Conservation (phyloP, 2,113 vertebrate species). For the Vimba vimba region DNA sequence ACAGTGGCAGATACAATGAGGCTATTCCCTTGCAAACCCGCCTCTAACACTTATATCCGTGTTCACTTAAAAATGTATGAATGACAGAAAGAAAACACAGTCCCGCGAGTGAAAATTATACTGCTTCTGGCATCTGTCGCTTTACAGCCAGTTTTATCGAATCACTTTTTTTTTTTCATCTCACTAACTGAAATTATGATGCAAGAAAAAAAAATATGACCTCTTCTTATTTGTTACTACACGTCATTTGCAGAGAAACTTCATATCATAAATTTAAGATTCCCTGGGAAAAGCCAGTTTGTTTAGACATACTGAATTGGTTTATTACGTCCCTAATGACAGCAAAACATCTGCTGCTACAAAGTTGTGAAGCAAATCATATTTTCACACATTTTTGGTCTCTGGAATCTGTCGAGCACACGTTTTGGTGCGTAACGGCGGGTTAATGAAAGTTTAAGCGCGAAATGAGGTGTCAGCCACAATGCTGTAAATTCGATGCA, state of each 20-base stretch:
- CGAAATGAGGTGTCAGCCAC: conserved; percentile 24
- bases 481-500: not conserved
- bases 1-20: conserved; percentile 45
- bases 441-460: conserved; percentile 34
- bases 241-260: not conserved
- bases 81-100: conserved; percentile 26
- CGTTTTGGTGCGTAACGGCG: not conserved
- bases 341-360: not conserved
- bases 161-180: not conserved
- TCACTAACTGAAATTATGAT: not conserved
- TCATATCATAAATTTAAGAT: not conserved
- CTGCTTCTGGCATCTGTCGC: not conserved
- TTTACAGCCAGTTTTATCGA: conserved; percentile 12
- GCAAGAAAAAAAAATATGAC: not conserved
- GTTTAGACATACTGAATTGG: not conserved
- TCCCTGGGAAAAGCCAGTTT: not conserved
- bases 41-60: conserved; percentile 6
- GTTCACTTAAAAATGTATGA: conserved; percentile 38
- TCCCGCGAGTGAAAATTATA: conserved; percentile 10
- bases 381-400: conserved; percentile 3
- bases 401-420: not conserved
- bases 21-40: conserved; percentile 5
- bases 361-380: not conserved
- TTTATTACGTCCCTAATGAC: not conserved
- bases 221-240: not conserved